Base-by-base conservation (phyloP, 2,113 vertebrate species). In the Saccopteryx leptura region DNA sequence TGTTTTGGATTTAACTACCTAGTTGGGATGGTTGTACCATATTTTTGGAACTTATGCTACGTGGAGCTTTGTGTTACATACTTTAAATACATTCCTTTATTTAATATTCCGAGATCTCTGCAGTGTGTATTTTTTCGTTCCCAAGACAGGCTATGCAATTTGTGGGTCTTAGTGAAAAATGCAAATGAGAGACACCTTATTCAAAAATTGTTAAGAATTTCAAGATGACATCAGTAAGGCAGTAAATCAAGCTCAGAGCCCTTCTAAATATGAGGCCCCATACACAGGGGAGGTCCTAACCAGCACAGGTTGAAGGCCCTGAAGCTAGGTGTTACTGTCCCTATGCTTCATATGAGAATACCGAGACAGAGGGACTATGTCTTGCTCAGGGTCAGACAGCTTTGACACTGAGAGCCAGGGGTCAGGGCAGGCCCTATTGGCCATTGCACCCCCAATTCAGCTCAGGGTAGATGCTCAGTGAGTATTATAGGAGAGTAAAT, bases 131-230 rank as follows among this genome's bases (percentile, higher is more conserved):
- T 81, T 75, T 54, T 23, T 17, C 50, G n/a, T 74, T 46, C 19
- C 86, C 39, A 66, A 72, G 14, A 56, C 2, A 78, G 21, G 18
- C 68, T 78, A n/a, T 24, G 33, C 4, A 74, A 31, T 54, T 65
- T 75, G 5, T 58, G n/a, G 14, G 86, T 14, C 28, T 19, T 28
- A 86, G 12, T 28, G 88, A 78, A 74, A 68, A 68, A 61, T 26
- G 21, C 56, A 79, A 74, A 75, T 9, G 18, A 50, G 28, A 15
- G 52, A 56, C 7, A 2, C 24, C 14, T 91, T 33, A 26, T 69
- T 83, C 9, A 81, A 74, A 93, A 79, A 21, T 68, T 58, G 24
- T 48, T 63, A 81, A 86, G 78, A 75, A 76, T 91, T 89, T 71
- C 66, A 76, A 92, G 90, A 71, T 48, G 78, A 46, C n/a, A 23